These are phyloP conservation scores for Cheumatopsyche charites DNA, from an alignment of 1,140 invertebrate genomes.

Conservation along the genomic window DNA sequence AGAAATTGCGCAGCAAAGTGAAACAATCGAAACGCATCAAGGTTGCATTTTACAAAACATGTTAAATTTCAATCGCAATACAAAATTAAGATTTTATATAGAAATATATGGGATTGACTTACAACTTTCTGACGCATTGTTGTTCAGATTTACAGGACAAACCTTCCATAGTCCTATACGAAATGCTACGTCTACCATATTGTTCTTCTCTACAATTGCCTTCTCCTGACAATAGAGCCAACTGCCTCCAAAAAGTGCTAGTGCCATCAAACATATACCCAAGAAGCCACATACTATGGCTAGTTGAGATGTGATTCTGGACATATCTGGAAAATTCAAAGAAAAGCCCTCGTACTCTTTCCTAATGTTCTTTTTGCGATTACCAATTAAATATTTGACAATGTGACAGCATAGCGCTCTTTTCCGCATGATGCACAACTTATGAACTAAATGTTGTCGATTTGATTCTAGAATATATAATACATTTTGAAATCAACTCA, in stretches of 20 bases:
- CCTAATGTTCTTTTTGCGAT: too few species aligned
- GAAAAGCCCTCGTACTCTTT: too few species aligned
- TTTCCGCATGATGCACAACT: too few species aligned
- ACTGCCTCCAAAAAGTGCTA: constrained; percentile 25
- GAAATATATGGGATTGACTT: constrained; percentile 17
- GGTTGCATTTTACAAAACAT: background rate
- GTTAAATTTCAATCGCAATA: background rate
- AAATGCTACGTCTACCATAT: constrained; percentile 49
- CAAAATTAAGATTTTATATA: background rate
- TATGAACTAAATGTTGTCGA: too few species aligned
- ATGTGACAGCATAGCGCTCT: too few species aligned
- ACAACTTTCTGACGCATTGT: constrained; percentile 31
- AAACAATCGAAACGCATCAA: background rate
- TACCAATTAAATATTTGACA: too few species aligned
- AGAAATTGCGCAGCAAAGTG: background rate
- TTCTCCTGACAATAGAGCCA: constrained; percentile 36
- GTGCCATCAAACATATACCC: constrained; percentile 1
- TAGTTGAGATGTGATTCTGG: background rate
- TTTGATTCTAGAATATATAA: too few species aligned
- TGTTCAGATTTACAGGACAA: constrained; percentile 53
- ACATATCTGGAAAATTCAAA: constrained; percentile 1
- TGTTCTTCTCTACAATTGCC: background rate
- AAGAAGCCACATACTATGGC: constrained; percentile 21
- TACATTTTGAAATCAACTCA: too few species aligned
- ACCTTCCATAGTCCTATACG: constrained; percentile 61